These are phyloP conservation scores for Planococcus citri DNA, from an alignment of 1,140 invertebrate genomes.

Conservation along the genomic window DNA sequence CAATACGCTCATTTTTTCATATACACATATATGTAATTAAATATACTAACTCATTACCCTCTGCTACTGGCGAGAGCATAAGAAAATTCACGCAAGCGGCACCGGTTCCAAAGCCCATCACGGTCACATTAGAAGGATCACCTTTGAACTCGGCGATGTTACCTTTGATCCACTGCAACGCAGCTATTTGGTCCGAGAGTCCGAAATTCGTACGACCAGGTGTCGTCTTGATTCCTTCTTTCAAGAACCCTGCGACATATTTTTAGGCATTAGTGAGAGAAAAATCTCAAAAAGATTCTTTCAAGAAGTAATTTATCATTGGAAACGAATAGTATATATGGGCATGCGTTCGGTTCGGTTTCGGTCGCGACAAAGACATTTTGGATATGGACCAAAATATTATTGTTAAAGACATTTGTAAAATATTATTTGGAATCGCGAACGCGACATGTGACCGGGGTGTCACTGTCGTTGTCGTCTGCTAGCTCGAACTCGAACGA, in stretches of 20 bases:
- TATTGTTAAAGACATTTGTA: neutral
- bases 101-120: conserved; percentile 88
- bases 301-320: neutral
- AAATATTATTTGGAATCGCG: too few relatives aligned
- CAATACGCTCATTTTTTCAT: too few relatives aligned
- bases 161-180: conserved; percentile 74
- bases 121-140: conserved; percentile 65
- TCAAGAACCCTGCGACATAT: conserved; percentile 54
- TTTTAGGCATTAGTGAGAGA: too few relatives aligned
- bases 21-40: too few relatives aligned
- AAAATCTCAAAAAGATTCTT: neutral
- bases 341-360: too few relatives aligned
- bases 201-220: conserved; percentile 67
- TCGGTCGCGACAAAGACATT: neutral
- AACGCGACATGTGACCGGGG: too few relatives aligned
- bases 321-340: neutral
- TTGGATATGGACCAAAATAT: neutral
- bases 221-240: conserved; percentile 51
- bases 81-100: conserved; percentile 82
- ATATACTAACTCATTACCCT: conserved; percentile 32
- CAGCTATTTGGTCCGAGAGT: conserved; percentile 74
- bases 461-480: too few relatives aligned
- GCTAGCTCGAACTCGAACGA: too few relatives aligned
- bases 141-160: conserved; percentile 77
- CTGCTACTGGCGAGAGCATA: conserved; percentile 65